A percentile compares a stretch with the other conserved stretches of the same genome.
Evolutionary conservation across 2,888 invertebrate species (phyloP).

Genomic region (Hetaerina titia): DNA sequence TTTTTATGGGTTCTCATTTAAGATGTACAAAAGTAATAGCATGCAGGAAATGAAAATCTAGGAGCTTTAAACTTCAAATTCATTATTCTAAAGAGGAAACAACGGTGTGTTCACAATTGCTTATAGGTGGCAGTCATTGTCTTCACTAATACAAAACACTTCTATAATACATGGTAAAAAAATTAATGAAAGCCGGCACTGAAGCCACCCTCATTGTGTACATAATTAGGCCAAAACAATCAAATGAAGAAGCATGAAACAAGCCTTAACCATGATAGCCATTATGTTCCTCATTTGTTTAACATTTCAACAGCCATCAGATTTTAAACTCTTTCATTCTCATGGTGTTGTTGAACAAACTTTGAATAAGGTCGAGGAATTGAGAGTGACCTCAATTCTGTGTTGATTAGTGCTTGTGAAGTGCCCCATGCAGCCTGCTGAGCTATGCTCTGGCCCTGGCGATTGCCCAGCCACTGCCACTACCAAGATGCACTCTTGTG

Average conservation of each 20-base stretch:
- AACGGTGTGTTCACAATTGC: conserved; percentile 63
- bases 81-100: conserved; percentile 61
- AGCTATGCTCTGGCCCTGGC: conserved; percentile 66
- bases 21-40: conserved; percentile 64
- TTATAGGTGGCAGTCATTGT: conserved; percentile 67
- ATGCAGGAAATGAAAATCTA: conserved; percentile 63
- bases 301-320: conserved; percentile 65
- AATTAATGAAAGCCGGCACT: conserved; percentile 59
- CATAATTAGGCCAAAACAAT: conserved; percentile 62
- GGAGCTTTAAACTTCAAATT: conserved; percentile 66
- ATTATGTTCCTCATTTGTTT: conserved; percentile 67
- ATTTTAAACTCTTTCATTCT: conserved; percentile 62
- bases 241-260: conserved; percentile 66
- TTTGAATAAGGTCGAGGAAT: conserved; percentile 47
- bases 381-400: conserved; percentile 50
- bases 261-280: conserved; percentile 65
- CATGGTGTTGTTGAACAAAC: conserved; percentile 67
- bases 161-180: conserved; percentile 36
- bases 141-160: conserved; percentile 61
- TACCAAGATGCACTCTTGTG: conserved; percentile 26
- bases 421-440: conserved; percentile 66
- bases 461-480: conserved; percentile 64
- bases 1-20: conserved; percentile 60
- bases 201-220: conserved; percentile 65
- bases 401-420: conserved; percentile 67